phyloP scores from a whole-genome alignment of 2,113 vertebrate genomes.

The Dipodomys spectabilis region DNA sequence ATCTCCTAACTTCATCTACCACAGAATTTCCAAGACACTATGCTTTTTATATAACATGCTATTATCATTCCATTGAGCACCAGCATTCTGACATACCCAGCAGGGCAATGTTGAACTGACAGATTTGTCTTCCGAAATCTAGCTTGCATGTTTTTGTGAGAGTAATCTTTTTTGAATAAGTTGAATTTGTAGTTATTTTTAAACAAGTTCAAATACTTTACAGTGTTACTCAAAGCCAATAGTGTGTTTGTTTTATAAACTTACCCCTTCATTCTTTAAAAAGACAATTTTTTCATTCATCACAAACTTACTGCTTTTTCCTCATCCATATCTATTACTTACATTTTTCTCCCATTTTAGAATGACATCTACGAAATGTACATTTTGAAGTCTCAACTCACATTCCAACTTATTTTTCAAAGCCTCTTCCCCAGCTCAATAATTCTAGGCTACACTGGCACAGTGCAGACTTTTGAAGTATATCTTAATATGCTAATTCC shows the following conservation, averaged over 20 bases:
- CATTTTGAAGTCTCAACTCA: constrained; percentile 18
- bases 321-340: neutral
- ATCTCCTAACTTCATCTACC: neutral
- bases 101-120: neutral
- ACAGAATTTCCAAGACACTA: neutral
- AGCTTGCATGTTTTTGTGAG: neutral
- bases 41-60: constrained; percentile 2
- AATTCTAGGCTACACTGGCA: neutral
- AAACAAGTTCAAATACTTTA: constrained; percentile 13
- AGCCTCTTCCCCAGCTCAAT: no score
- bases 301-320: neutral
- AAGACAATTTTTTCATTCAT: neutral
- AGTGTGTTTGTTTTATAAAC: neutral
- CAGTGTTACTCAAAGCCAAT: neutral
- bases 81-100: neutral
- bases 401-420: neutral
- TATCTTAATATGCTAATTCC: neutral
- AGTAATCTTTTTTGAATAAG: neutral
- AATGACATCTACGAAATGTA: no score
- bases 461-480: neutral
- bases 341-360: neutral
- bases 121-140: neutral
- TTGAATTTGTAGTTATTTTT: neutral
- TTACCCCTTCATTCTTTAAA: neutral
- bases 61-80: neutral